Evolutionary conservation across 2,888 invertebrate species (phyloP).

Genomic region (Spilosoma lubricipeda): DNA sequence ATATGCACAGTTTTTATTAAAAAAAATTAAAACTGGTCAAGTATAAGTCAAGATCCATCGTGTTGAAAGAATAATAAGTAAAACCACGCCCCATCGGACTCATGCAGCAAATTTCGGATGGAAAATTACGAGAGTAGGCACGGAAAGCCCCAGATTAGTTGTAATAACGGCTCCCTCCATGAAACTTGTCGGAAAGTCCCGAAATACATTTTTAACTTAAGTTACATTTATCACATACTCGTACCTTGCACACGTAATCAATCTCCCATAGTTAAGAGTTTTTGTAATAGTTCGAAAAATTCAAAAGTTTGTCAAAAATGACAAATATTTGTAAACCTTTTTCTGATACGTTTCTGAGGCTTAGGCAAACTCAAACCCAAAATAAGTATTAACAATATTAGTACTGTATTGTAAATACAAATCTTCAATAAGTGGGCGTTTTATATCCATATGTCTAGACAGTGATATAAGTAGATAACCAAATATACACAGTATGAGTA

Average conservation of each 20-base stretch:
- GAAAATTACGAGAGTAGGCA: background rate
- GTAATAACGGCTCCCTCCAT: background rate
- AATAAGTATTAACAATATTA: background rate
- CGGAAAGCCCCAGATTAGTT: background rate
- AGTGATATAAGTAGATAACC: background rate
- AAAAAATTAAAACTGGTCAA: background rate
- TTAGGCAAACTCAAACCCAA: background rate
- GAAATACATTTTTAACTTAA: background rate
- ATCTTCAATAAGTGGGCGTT: background rate
- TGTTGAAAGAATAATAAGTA: background rate
- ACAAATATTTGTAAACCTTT: no score
- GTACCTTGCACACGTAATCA: background rate
- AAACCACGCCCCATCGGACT: background rate
- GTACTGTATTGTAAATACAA: background rate
- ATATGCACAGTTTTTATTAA: background rate
- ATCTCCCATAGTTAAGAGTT: background rate
- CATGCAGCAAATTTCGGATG: background rate
- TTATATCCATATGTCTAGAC: background rate
- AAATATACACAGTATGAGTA: background rate
- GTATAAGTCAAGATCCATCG: background rate
- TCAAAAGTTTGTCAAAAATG: background rate
- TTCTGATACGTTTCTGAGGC: background rate
- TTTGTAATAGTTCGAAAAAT: background rate
- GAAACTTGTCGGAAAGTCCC: background rate
- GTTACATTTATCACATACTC: background rate